These are phyloP conservation scores for Lapara coniferarum DNA, from an alignment of 2,888 invertebrate genomes.

Conservation along the genomic window DNA sequence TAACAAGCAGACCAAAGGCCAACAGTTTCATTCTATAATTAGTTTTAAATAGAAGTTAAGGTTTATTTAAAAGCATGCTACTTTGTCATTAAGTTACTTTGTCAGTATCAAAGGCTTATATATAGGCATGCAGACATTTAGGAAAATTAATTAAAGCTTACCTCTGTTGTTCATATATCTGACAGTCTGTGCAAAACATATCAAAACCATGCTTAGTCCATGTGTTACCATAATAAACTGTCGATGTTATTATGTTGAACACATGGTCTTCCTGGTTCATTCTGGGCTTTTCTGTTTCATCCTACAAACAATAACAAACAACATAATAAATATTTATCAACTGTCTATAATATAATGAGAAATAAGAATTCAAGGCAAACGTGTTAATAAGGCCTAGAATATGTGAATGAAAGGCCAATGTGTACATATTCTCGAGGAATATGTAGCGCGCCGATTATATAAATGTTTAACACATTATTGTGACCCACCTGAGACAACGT, in stretches of 20 bases:
- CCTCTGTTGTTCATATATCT: constrained; percentile 81
- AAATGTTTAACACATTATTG: constrained; percentile 55
- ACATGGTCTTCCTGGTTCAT: constrained; percentile 86
- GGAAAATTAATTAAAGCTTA: constrained; percentile 38
- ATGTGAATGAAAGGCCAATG: constrained; percentile 46
- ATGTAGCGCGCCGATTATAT: constrained; percentile 64
- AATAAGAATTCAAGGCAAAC: constrained; percentile 52
- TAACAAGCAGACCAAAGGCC: too few species aligned
- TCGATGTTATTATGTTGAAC: constrained; percentile 90
- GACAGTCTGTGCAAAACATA: constrained; percentile 86
- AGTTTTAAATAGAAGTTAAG: too few species aligned
- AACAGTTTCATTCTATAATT: too few species aligned
- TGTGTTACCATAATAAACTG: constrained; percentile 85
- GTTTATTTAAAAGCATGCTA: too few species aligned
- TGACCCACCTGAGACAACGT: constrained; percentile 81
- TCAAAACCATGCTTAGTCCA: constrained; percentile 87
- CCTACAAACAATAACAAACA: constrained; percentile 53
- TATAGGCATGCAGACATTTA: too few species aligned
- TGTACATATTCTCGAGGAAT: constrained; percentile 41
- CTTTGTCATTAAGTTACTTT: too few species aligned
- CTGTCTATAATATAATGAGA: constrained; percentile 27
- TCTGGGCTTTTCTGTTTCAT: constrained; percentile 70
- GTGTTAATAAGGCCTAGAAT: constrained; percentile 41
- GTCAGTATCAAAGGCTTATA: too few species aligned
- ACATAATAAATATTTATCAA: neutral